Conservation (phyloP, 1,140 invertebrate genomes). For the Monochamus saltuarius region DNA sequence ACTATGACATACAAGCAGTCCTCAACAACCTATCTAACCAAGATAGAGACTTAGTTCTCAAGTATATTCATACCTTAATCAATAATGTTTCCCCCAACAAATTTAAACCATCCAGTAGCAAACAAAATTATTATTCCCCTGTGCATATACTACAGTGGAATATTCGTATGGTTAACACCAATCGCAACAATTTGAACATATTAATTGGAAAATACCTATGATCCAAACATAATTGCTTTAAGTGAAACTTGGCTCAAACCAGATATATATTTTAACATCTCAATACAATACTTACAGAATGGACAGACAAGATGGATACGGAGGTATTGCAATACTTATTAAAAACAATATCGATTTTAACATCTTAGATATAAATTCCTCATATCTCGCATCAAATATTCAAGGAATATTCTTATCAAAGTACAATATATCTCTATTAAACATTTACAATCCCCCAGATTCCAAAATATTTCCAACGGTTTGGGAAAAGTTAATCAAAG, state of each 20-base stretch:
- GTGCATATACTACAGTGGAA: conserved; percentile 7
- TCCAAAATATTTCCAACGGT: not conserved
- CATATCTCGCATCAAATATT: not conserved
- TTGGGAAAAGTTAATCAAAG: not conserved
- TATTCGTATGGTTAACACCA: conserved; percentile 1
- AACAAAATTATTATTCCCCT: not conserved
- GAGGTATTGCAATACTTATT: conserved; percentile 9
- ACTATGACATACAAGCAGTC: too few species aligned
- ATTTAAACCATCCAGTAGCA: not conserved
- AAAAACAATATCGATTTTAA: not conserved
- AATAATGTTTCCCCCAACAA: not conserved
- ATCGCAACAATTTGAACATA: not conserved
- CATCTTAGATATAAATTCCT: not conserved
- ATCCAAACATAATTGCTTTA: conserved; percentile 8
- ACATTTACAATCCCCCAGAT: not conserved
- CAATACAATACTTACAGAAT: not conserved
- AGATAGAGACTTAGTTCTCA: not conserved
- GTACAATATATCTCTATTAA: not conserved
- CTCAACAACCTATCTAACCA: too few species aligned
- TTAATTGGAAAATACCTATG: conserved; percentile 1
- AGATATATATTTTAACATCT: not conserved
- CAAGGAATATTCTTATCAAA: not conserved
- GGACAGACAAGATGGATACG: conserved; percentile 11
- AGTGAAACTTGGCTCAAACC: conserved; percentile 16
- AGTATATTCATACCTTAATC: not conserved